Evolutionary conservation across 2,888 invertebrate genomes (phyloP), one percentile per base, ranked within the genome.

Genomic region (Tuta absoluta): DNA sequence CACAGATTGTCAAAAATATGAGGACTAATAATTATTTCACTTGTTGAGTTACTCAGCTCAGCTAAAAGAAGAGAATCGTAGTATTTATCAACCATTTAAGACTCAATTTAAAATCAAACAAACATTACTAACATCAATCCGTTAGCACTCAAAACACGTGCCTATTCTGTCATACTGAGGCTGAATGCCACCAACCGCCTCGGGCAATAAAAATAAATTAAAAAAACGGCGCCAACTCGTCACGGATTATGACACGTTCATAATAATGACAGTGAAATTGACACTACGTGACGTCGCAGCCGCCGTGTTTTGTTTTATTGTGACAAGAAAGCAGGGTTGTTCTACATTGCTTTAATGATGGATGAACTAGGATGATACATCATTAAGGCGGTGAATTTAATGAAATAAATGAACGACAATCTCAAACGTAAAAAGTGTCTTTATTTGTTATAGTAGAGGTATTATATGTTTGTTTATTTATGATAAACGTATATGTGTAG

Each of bases 211-310:
- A 8, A 33, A 33, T 33, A 33, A 33, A 33, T 33, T 33, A 33
- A 33, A 85, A 84, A 78, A 80, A 76, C 85, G 91, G 91, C 91
- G 91, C 91, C 91, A 86, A 73, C 78, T 82, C 77, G 72, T 73
- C 81, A 84, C 82, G 79, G 85, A 87, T 86, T 87, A 85, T 85
- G 77, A 83, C 90, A 90, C 90, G 89, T 90, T 75, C 81, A 48
- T 67, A 67, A 73, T 90, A 91, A 90, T 91, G 89, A 89, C 81
- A 78, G 76, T 80, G 79, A 86, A 89, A 91, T 89, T 85, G 83
- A 82, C 72, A 68, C 77, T 84, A 91, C 91, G 91, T 91, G 91
- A 88, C 77, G 73, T 66, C 74, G 75, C 77, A 73, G 73, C 66
- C 75, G 76, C 77, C 74, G 69, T 69, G 68, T 65, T 67, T 67